Evolutionary conservation across 1,140 invertebrate genomes (phyloP).

Genomic region (Parasteatoda tepidariorum): DNA sequence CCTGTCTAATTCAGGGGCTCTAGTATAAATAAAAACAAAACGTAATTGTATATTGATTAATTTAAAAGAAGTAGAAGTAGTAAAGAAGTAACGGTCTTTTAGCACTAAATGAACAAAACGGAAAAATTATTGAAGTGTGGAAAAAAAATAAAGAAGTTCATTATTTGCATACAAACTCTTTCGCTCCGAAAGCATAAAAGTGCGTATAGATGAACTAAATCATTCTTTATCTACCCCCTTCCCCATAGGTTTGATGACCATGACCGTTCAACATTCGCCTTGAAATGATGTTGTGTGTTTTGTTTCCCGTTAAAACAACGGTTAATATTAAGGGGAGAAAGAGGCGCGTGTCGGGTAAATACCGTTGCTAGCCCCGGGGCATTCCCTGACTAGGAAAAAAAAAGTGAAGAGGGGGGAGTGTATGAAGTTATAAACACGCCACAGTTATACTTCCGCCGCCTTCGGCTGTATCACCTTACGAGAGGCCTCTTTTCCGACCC

Average conservation of each 20-base stretch:
- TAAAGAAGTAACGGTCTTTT: no score
- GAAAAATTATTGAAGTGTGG: no score
- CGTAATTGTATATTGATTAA: no score
- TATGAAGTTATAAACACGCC: slow-evolving; percentile 5
- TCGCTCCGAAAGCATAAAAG: neutral
- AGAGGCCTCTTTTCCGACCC: slow-evolving; percentile 4
- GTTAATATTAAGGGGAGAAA: neutral
- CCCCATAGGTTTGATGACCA: slow-evolving; percentile 24
- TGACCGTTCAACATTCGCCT: slow-evolving; percentile 46
- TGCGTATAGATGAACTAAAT: neutral
- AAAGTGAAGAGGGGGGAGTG: neutral
- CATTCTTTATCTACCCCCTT: neutral
- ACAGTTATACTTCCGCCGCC: slow-evolving; percentile 31
- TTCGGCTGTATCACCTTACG: slow-evolving; percentile 13
- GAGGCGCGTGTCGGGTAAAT: slow-evolving; percentile 33
- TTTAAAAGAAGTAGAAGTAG: no score
- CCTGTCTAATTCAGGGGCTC: no score
- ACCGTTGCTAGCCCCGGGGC: slow-evolving; percentile 50
- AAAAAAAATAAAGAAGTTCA: no score
- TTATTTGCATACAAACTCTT: no score
- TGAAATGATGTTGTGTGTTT: slow-evolving; percentile 6
- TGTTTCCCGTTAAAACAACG: slow-evolving; percentile 46
- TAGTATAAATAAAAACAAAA: no score
- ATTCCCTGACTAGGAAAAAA: slow-evolving; percentile 9
- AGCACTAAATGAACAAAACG: no score